Percentiles rank a stretch among this genome's conserved stretches.
Conservation (phyloP, 2,113 vertebrate species). For the Sceloporus tristichus region DNA sequence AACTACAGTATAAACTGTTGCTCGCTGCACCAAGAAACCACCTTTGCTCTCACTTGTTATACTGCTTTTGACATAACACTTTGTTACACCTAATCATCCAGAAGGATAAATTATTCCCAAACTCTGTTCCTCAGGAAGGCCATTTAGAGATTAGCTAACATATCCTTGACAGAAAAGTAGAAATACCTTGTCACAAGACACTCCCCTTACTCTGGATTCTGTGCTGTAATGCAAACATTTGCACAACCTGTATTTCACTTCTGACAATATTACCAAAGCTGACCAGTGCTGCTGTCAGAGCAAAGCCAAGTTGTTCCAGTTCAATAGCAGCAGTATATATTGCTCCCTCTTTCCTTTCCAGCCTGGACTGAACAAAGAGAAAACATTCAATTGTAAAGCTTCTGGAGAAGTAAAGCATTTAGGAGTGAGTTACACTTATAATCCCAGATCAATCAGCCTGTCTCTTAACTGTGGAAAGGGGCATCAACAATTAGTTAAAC, state of each 20-base stretch:
- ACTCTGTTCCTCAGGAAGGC: too few relatives aligned
- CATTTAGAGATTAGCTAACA: neutral
- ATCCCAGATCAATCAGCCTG: slow-evolving; percentile 51
- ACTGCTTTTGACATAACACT: too few relatives aligned
- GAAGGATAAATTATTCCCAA: too few relatives aligned
- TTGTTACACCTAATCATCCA: too few relatives aligned
- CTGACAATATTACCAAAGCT: neutral
- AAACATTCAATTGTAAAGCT: slow-evolving; percentile 10
- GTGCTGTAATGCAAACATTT: neutral
- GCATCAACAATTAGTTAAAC: slow-evolving; percentile 61
- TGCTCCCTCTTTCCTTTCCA: slow-evolving; percentile 1
- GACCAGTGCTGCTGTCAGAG: neutral
- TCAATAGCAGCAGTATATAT: neutral
- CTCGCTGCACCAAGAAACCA: too few relatives aligned
- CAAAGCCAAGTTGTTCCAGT: neutral
- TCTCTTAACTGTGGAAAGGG: slow-evolving; percentile 48
- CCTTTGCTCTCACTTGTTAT: too few relatives aligned
- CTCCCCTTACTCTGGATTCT: neutral
- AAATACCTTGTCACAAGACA: neutral
- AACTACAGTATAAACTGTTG: too few relatives aligned
- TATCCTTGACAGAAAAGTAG: neutral
- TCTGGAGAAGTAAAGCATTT: slow-evolving; percentile 28
- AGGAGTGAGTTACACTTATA: slow-evolving; percentile 45
- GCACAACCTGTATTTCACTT: neutral
- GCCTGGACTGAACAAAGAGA: neutral